These are phyloP conservation scores for Tympanoctomys barrerae DNA, from an alignment of 2,797 vertebrate species.

Conservation along the genomic window DNA sequence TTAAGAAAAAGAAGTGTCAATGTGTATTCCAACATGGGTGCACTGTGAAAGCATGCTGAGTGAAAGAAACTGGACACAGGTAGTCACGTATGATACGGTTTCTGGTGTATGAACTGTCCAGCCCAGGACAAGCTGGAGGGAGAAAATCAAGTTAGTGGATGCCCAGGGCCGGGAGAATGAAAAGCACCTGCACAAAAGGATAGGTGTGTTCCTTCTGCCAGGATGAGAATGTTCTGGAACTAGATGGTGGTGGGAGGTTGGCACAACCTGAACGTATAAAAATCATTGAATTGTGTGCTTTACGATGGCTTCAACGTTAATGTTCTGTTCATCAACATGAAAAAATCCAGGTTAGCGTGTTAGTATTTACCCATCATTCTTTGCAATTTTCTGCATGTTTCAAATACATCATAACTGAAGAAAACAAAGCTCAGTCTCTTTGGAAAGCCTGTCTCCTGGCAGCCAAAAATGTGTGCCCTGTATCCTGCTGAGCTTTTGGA, in stretches of 20 bases:
- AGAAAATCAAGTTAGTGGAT: neutral
- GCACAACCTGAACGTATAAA: neutral
- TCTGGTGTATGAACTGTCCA: neutral
- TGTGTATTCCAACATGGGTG: neutral
- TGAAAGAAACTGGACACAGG: neutral
- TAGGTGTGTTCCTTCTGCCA: neutral
- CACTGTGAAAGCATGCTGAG: neutral
- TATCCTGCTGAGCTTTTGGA: neutral
- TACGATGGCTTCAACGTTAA: neutral
- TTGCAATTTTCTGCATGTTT: slow-evolving; percentile 45
- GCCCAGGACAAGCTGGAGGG: neutral
- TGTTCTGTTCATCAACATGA: neutral
- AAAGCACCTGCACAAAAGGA: neutral
- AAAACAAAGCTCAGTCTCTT: slow-evolving; percentile 2
- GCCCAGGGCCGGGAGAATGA: too few relatives aligned
- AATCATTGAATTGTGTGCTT: neutral
- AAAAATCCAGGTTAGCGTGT: neutral
- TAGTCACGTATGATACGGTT: neutral
- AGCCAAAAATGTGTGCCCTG: neutral
- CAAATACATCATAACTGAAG: neutral
- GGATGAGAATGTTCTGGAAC: neutral
- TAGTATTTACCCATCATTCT: neutral
- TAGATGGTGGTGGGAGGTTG: neutral
- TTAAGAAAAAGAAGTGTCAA: neutral
- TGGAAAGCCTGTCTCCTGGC: neutral